Evolutionary conservation across 1,140 invertebrate species (phyloP).

Genomic region (Saccostrea glomerata): DNA sequence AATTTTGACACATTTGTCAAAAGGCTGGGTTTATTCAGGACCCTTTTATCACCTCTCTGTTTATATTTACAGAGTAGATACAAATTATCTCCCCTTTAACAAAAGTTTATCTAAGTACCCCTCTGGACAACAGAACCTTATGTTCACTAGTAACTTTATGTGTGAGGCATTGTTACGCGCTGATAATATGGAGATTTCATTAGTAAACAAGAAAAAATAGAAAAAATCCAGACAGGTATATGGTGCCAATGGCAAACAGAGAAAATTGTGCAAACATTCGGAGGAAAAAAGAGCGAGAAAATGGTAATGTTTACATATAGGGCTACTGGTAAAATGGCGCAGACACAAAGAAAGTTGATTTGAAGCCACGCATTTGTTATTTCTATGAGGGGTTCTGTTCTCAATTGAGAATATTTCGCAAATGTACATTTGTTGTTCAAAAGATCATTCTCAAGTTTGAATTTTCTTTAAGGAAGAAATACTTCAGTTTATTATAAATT

Average conservation of each 20-base stretch:
- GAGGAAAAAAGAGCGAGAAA: not conserved
- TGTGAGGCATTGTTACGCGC: not conserved
- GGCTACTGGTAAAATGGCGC: not conserved
- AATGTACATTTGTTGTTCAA: not conserved
- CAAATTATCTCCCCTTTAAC: constrained; percentile 6
- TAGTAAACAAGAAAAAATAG: not conserved
- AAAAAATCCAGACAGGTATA: constrained; percentile 20
- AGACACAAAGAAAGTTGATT: constrained; percentile 19
- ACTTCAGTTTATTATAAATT: not conserved
- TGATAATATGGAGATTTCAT: not conserved
- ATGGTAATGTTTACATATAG: not conserved
- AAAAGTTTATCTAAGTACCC: constrained; percentile 9
- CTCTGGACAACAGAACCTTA: not conserved
- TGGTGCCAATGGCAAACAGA: constrained; percentile 15
- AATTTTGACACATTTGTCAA: not conserved
- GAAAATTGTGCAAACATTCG: constrained; percentile 19
- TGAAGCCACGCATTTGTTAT: not conserved
- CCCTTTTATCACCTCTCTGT: constrained; percentile 10
- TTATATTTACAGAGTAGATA: constrained; percentile 13
- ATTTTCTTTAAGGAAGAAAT: constrained; percentile 7
- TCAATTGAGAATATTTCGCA: not conserved
- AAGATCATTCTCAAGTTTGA: not conserved
- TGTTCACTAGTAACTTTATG: constrained; percentile 5
- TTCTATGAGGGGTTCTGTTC: not conserved
- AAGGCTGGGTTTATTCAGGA: not conserved